A percentile compares a stretch with the other conserved stretches of the same genome.
These are phyloP conservation scores for Drosophila subobscura DNA, from an alignment of 1,140 invertebrate genomes.

Conservation along the genomic window DNA sequence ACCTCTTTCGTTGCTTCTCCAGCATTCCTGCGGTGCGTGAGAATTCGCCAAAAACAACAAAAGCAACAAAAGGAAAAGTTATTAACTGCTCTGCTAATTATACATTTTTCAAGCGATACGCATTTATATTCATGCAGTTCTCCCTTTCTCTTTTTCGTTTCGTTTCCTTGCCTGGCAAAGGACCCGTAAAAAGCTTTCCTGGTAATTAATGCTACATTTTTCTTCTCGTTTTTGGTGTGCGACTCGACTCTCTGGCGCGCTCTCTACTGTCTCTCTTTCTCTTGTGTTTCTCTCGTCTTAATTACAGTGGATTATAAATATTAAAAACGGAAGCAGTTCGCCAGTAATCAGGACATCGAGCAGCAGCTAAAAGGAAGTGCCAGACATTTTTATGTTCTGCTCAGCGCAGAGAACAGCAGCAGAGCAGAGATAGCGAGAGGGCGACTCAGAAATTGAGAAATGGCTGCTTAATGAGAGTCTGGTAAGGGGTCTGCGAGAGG, in stretches of 20 bases:
- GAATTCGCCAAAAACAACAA: conserved; percentile 45
- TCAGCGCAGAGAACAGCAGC: neutral
- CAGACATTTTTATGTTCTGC: conserved; percentile 17
- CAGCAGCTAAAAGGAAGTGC: conserved; percentile 48
- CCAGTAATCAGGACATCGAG: conserved; percentile 66
- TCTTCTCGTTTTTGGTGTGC: conserved; percentile 31
- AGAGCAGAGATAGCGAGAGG: neutral
- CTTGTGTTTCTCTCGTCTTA: conserved; percentile 48
- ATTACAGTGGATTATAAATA: conserved; percentile 74
- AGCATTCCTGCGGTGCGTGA: conserved; percentile 47
- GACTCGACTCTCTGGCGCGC: conserved; percentile 53
- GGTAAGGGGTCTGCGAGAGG: neutral
- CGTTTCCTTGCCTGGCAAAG: conserved; percentile 12
- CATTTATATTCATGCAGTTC: conserved; percentile 69
- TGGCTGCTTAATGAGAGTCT: conserved; percentile 54
- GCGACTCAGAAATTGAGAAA: conserved; percentile 38
- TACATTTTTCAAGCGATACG: conserved; percentile 64
- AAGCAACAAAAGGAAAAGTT: conserved; percentile 27
- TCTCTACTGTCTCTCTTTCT: too few species aligned
- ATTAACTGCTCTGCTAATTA: conserved; percentile 73
- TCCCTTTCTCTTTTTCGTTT: neutral
- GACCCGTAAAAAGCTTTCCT: conserved; percentile 58
- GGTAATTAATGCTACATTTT: conserved; percentile 67
- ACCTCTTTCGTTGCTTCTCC: conserved; percentile 21
- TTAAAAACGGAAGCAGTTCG: conserved; percentile 71